phyloP scores from a whole-genome alignment of 2,888 invertebrate species.

The Amblyjoppa proteus region DNA sequence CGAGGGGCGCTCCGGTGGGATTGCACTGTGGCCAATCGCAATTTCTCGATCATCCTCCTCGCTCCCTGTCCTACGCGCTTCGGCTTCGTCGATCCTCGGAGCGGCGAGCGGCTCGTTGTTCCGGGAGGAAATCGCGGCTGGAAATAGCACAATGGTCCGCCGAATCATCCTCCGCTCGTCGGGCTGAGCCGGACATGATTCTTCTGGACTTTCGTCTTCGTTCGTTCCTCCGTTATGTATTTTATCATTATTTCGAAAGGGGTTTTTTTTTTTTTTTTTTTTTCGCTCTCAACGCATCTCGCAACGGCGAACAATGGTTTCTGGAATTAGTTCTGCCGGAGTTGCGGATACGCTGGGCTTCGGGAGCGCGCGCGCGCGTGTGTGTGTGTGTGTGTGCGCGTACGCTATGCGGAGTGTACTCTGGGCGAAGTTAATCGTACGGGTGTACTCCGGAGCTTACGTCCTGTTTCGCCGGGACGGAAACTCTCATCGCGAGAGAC shows the following conservation, averaged over 20 bases:
- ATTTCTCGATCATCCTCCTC: slow-evolving; percentile 38
- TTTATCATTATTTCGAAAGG: neutral
- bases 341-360: neutral
- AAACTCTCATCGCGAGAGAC: slow-evolving; percentile 53
- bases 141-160: slow-evolving; percentile 48
- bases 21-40: slow-evolving; percentile 13
- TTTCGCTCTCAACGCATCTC: slow-evolving; percentile 13
- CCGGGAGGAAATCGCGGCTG: slow-evolving; percentile 30
- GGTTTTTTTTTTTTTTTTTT: slow-evolving; percentile 3
- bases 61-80: slow-evolving; percentile 17
- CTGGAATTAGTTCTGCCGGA: slow-evolving; percentile 30
- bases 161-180: slow-evolving; percentile 23
- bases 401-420: neutral
- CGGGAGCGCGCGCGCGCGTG: neutral
- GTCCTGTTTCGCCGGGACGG: slow-evolving; percentile 46
- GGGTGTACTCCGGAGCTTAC: slow-evolving; percentile 1
- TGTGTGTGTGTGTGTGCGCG: neutral
- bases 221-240: slow-evolving; percentile 16
- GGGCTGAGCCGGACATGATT: slow-evolving; percentile 20
- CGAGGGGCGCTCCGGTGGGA: neutral
- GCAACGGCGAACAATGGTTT: slow-evolving; percentile 27
- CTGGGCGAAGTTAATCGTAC: slow-evolving; percentile 29
- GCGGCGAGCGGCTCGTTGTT: slow-evolving; percentile 7
- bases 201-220: slow-evolving; percentile 7
- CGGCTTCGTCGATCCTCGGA: slow-evolving; percentile 1